Percentiles rank a stretch among this genome's conserved stretches.
These are phyloP conservation scores for Caenorhabditis afra DNA, from an alignment of 2,888 invertebrate species.

Conservation along the genomic window DNA sequence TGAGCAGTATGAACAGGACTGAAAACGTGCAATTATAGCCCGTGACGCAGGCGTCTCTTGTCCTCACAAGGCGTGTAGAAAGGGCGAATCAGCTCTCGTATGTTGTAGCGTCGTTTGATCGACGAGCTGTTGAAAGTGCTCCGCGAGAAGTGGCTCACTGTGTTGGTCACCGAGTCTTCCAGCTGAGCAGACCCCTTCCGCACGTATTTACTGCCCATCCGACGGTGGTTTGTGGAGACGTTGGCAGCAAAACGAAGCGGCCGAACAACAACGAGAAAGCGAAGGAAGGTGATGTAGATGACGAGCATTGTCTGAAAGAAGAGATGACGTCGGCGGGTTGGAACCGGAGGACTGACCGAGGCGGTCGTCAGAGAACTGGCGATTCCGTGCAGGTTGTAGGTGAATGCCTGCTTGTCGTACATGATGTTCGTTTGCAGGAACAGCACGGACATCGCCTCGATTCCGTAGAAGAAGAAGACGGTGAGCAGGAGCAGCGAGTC, in stretches of 20 bases:
- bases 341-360: slow-evolving; percentile 61
- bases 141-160: slow-evolving; percentile 26
- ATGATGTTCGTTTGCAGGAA: slow-evolving; percentile 73
- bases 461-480: slow-evolving; percentile 75
- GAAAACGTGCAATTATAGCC: slow-evolving; percentile 45
- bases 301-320: slow-evolving; percentile 77
- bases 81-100: slow-evolving; percentile 68
- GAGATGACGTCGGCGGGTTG: not conserved
- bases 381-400: slow-evolving; percentile 71
- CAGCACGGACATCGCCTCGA: slow-evolving; percentile 76
- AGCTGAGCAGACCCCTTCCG: slow-evolving; percentile 30
- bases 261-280: slow-evolving; percentile 76
- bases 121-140: slow-evolving; percentile 45
- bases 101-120: slow-evolving; percentile 55
- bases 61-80: slow-evolving; percentile 61
- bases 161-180: slow-evolving; percentile 38
- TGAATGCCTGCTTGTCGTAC: slow-evolving; percentile 71
- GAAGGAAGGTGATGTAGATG: slow-evolving; percentile 77
- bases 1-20: slow-evolving; percentile 72
- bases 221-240: slow-evolving; percentile 30
- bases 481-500: slow-evolving; percentile 76
- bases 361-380: slow-evolving; percentile 74
- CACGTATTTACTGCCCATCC: slow-evolving; percentile 41
- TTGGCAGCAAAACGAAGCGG: slow-evolving; percentile 75
- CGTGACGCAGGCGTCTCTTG: slow-evolving; percentile 14